phyloP scores from a whole-genome alignment of 2,113 vertebrate genomes.

The Calyptomena viridis region DNA sequence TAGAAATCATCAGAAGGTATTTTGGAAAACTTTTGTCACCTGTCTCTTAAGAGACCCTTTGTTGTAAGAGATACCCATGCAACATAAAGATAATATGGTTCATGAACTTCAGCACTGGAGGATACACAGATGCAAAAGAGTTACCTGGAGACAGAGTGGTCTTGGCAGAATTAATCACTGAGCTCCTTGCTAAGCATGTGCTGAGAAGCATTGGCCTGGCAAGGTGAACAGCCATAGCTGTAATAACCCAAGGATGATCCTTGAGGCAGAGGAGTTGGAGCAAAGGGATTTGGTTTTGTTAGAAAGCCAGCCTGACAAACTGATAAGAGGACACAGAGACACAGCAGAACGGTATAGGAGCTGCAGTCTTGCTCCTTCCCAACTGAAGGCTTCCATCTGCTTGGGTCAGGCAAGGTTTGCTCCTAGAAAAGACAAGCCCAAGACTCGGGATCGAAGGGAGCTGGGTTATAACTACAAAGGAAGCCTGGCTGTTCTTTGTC shows the following conservation, averaged over 20 bases:
- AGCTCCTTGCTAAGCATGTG: neutral
- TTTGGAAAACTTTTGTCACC: neutral
- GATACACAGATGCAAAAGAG: neutral
- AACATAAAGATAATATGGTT: neutral
- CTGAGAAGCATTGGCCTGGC: neutral
- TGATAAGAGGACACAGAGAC: neutral
- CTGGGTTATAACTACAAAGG: neutral
- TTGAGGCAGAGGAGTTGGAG: neutral
- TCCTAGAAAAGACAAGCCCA: neutral
- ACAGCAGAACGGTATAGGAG: neutral
- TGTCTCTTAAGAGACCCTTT: neutral
- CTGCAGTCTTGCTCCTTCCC: neutral
- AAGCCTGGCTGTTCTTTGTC: conserved; percentile 9
- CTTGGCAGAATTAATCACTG: neutral
- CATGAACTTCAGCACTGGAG: neutral
- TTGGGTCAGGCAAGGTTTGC: neutral
- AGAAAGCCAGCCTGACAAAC: neutral
- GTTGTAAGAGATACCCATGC: neutral
- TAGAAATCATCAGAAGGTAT: neutral
- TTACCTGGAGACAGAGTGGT: neutral
- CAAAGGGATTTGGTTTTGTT: neutral
- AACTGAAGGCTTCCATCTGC: neutral
- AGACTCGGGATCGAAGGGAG: neutral
- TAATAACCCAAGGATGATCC: neutral
- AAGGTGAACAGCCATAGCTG: neutral